Percentiles rank a stretch among this genome's conserved stretches.
Evolutionary conservation across 2,797 vertebrate genomes (phyloP).

Genomic region (Sandelia bainsii): DNA sequence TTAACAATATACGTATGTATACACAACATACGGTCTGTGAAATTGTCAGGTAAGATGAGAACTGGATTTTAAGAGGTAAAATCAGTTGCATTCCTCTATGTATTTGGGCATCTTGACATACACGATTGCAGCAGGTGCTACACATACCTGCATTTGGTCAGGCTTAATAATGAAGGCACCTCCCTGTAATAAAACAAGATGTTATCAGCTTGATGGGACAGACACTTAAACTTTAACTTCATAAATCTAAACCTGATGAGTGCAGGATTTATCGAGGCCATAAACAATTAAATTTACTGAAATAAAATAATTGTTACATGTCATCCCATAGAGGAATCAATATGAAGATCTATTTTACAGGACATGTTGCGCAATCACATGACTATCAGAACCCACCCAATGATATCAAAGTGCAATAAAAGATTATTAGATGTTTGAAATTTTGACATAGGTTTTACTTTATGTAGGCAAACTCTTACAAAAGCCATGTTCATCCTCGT

Average conservation of each 20-base stretch:
- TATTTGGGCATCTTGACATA: neutral
- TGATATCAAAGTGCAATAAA: constrained; percentile 33
- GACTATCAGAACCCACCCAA: neutral
- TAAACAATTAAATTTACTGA: constrained; percentile 27
- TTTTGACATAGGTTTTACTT: neutral
- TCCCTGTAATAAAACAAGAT: constrained; percentile 83
- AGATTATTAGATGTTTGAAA: constrained; percentile 19
- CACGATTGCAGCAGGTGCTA: neutral
- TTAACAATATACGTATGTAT: too few relatives aligned
- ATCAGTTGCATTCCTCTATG: neutral
- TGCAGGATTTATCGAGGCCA: constrained; percentile 12
- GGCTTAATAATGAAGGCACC: constrained; percentile 88
- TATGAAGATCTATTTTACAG: constrained; percentile 15
- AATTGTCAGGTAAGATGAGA: too few relatives aligned
- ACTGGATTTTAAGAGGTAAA: too few relatives aligned
- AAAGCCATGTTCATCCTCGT: constrained; percentile 94
- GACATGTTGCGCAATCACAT: constrained; percentile 13
- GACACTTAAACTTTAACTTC: constrained; percentile 46
- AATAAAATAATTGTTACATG: constrained; percentile 7
- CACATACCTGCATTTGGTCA: constrained; percentile 96
- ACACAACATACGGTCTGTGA: too few relatives aligned
- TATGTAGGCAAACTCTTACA: constrained; percentile 82
- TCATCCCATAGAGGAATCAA: neutral
- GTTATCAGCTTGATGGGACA: neutral
- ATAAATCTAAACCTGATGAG: constrained; percentile 1